These are phyloP conservation scores for Novumbra hubbsi DNA, from an alignment of 2,797 vertebrate genomes.

Conservation along the genomic window DNA sequence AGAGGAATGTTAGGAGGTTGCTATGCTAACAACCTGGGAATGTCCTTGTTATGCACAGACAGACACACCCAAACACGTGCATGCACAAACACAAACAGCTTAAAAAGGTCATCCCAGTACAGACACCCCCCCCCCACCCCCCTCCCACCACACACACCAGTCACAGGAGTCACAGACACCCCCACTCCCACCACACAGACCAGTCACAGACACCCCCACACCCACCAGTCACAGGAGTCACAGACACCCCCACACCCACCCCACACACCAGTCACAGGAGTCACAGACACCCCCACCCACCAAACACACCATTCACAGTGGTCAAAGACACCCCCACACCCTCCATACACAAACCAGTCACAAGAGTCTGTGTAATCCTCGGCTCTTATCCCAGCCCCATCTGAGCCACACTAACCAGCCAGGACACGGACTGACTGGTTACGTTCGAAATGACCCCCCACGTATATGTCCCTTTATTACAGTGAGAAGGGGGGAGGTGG, in stretches of 20 bases:
- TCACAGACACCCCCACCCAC: conserved; percentile 2
- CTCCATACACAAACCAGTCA: neutral
- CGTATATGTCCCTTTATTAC: too few relatives aligned
- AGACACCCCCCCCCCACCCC: too few relatives aligned
- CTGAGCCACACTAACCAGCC: conserved; percentile 5
- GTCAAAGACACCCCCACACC: conserved; percentile 5
- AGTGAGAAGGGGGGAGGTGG: neutral
- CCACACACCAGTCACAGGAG: neutral
- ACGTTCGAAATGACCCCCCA: too few relatives aligned
- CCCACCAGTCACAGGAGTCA: too few relatives aligned
- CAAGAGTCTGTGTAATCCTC: conserved; percentile 39
- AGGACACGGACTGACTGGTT: neutral
- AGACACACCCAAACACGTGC: too few relatives aligned
- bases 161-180: too few relatives aligned
- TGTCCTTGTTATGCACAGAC: too few relatives aligned
- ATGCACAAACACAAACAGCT: conserved; percentile 8
- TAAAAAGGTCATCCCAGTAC: neutral
- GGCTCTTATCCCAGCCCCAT: conserved; percentile 26
- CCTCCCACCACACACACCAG: too few relatives aligned
- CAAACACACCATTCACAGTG: neutral
- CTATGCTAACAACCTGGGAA: neutral
- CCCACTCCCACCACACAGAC: too few relatives aligned
- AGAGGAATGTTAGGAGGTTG: neutral
- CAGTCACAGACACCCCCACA: conserved; percentile 24
- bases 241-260: too few relatives aligned